These are phyloP conservation scores for Sparus aurata DNA, from an alignment of 2,797 vertebrate genomes.

Conservation along the genomic window DNA sequence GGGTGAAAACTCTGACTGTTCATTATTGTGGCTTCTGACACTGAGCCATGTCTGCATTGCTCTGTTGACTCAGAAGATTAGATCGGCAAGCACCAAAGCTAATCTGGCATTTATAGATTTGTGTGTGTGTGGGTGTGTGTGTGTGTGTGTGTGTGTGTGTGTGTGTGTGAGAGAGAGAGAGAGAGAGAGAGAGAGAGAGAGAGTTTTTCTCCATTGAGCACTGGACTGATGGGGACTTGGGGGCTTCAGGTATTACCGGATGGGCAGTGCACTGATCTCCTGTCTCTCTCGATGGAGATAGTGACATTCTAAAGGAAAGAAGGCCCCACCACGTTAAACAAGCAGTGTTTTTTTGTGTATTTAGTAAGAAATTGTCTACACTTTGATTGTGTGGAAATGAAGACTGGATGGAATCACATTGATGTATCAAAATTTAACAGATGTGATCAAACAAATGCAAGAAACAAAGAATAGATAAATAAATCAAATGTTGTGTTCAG, in stretches of 20 bases:
- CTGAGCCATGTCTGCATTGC: slow-evolving; percentile 72
- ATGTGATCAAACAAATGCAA: neutral
- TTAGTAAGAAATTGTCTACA: neutral
- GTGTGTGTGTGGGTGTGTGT: slow-evolving; percentile 31
- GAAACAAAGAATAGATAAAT: neutral
- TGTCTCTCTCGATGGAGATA: slow-evolving; percentile 4
- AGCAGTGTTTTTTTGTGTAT: neutral
- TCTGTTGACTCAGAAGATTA: slow-evolving; percentile 82
- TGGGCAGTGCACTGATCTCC: slow-evolving; percentile 48
- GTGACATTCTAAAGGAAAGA: slow-evolving; percentile 4
- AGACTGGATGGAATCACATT: neutral
- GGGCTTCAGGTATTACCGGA: slow-evolving; percentile 58
- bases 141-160: slow-evolving; percentile 25
- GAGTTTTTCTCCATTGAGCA: too few relatives aligned
- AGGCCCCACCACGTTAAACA: neutral
- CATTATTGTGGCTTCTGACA: slow-evolving; percentile 64
- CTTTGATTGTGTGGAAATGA: neutral
- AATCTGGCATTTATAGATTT: slow-evolving; percentile 82
- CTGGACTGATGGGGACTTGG: slow-evolving; percentile 54
- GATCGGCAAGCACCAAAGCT: slow-evolving; percentile 72
- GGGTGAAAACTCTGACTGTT: slow-evolving; percentile 67
- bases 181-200: too few relatives aligned
- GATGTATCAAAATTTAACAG: neutral
- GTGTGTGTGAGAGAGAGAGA: too few relatives aligned
- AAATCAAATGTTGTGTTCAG: neutral